Conservation (phyloP, 2,888 invertebrate genomes). For the Agrochola litura region DNA sequence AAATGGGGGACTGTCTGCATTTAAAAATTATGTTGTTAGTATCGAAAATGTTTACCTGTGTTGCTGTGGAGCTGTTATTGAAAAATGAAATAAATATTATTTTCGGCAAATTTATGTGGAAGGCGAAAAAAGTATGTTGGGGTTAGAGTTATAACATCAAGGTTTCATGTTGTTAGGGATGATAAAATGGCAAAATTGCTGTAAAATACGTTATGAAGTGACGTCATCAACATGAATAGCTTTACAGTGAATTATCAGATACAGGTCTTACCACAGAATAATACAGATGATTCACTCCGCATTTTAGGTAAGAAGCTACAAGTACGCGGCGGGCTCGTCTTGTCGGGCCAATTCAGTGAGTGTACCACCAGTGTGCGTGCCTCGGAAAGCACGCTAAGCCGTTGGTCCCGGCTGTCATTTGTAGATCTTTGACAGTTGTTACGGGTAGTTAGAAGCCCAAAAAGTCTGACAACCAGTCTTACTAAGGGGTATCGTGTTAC, state of each 20-base stretch:
- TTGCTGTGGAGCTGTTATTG: slow-evolving; percentile 40
- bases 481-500: no score
- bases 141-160: not conserved
- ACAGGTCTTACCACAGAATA: no score
- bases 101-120: not conserved
- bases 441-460: no score
- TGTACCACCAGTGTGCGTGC: no score
- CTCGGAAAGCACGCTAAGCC: no score
- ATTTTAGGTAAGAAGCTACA: no score
- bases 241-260: not conserved
- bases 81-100: slow-evolving; percentile 19
- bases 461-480: no score
- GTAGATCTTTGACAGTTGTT: no score
- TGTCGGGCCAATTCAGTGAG: no score
- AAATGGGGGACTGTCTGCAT: not conserved
- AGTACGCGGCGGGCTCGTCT: no score
- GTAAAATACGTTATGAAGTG: not conserved
- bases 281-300: no score
- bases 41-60: slow-evolving; percentile 45
- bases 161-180: not conserved
- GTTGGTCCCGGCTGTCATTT: no score
- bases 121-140: not conserved
- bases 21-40: slow-evolving; percentile 9
- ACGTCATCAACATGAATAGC: not conserved
- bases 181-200: not conserved